Base-by-base conservation (phyloP, 2,113 vertebrate species). In the Gobius niger region DNA sequence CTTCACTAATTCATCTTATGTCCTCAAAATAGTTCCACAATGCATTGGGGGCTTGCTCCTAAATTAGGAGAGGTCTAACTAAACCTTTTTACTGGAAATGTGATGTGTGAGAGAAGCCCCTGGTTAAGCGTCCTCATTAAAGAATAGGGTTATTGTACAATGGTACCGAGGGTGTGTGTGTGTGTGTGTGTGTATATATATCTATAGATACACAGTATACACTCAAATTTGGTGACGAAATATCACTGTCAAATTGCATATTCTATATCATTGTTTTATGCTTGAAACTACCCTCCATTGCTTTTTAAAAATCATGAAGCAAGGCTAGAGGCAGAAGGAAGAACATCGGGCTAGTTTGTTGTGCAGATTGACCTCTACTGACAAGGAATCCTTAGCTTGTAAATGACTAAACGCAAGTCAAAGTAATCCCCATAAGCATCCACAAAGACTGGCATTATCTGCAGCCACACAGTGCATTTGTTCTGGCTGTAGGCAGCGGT, bases 351-450 rank as follows among this genome's bases (percentile, higher is more conserved):
- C 70, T 73, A 4, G 44, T 61, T 77, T 73, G 65, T 74, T 51
- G 65, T 19, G 44, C 81, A 67, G 47, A 56, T 68, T 64, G 63
- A 18, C 18, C 56, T 64, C 63, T 12, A 16, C 11, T 44, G 71
- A 50, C 63, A 71, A 80, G 77, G 24, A 1, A 71, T 60, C 81
- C 75, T 69, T 68, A 67, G 52, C 73, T 72, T n/a, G n/a, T 75
- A 73, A 83, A 78, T 50, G 70, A 61, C 73, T 70, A 62, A 78
- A 72, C 75, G 72, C 44, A 53, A 76, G 69, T 73, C 72, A 67
- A 68, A 73, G 64, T 78, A 81, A 84, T 77, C 68, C 75, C 71
- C 68, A 50, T 73, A 72, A 76, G 69, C 76, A 75, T 81, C 75
- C 70, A 68, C 67, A 84, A 70, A 72, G 79, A 78, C 44, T 63